phyloP scores from a whole-genome alignment of 37 sponge, comb jelly and placozoan species.

The Oopsacas minuta region DNA sequence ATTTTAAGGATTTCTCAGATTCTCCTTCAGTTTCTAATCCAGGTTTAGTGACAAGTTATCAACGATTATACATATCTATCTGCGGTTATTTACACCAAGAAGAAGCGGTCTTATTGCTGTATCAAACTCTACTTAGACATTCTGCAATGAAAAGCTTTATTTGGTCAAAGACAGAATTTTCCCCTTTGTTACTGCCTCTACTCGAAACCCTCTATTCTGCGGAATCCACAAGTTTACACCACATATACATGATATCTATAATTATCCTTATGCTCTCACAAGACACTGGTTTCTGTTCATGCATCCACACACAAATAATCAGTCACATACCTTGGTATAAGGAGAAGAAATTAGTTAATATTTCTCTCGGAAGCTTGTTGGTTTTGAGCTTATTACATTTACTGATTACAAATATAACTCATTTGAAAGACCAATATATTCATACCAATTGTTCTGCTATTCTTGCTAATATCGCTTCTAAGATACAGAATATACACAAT shows the following conservation, averaged over 20 bases:
- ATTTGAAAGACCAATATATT: constrained; percentile 73
- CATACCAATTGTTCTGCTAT: constrained; percentile 97
- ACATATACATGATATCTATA: constrained; percentile 89
- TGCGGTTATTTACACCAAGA: constrained; percentile 17
- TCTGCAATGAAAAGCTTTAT: neutral
- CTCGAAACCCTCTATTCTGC: constrained; percentile 51
- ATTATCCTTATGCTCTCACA: constrained; percentile 88
- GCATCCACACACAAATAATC: constrained; percentile 65
- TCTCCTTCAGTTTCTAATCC: neutral
- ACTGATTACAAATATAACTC: constrained; percentile 79
- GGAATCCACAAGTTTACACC: constrained; percentile 60
- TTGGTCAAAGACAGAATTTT: neutral
- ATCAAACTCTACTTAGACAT: neutral
- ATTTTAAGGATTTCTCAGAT: neutral
- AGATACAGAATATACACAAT: constrained; percentile 63
- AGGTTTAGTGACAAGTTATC: neutral
- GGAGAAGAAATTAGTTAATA: constrained; percentile 45
- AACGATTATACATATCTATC: neutral
- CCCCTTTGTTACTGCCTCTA: constrained; percentile 43
- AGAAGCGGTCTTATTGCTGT: neutral
- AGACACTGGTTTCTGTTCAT: constrained; percentile 81
- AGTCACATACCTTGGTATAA: constrained; percentile 70
- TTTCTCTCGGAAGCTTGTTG: constrained; percentile 73
- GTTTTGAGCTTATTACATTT: constrained; percentile 66
- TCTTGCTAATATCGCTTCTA: constrained; percentile 86